Evolutionary conservation across 2,888 invertebrate genomes (phyloP).

Genomic region (Nomada fabriciana): DNA sequence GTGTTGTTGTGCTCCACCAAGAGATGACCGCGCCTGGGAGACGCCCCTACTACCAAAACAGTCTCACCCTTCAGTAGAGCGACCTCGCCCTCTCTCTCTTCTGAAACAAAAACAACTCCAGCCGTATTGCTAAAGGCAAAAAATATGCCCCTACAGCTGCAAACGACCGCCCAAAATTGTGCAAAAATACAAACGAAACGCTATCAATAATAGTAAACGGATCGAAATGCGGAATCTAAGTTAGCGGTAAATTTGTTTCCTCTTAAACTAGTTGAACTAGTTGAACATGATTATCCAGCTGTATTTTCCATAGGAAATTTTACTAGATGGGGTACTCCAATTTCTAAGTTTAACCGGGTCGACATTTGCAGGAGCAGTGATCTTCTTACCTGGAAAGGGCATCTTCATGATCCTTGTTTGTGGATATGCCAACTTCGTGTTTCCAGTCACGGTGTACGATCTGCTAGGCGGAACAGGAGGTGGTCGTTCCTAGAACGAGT

Average conservation of each 20-base stretch:
- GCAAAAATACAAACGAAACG: background rate
- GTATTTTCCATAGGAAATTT: too few relatives aligned
- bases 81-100: conserved; percentile 86
- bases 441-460: conserved; percentile 95
- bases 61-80: conserved; percentile 92
- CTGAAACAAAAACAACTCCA: conserved; percentile 67
- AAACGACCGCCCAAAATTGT: background rate
- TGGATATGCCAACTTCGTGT: conserved; percentile 96
- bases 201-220: too few relatives aligned
- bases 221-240: too few relatives aligned
- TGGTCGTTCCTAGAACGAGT: conserved; percentile 90
- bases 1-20: conserved; percentile 92
- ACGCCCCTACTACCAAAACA: conserved; percentile 95
- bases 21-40: conserved; percentile 93
- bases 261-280: too few relatives aligned
- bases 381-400: conserved; percentile 89
- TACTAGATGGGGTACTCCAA: too few relatives aligned
- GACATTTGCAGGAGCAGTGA: background rate
- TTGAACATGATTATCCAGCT: too few relatives aligned
- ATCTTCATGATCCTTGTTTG: conserved; percentile 96
- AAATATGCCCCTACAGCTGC: background rate
- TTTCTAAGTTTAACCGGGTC: conserved; percentile 6
- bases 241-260: too few relatives aligned
- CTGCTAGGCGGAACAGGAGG: conserved; percentile 96
- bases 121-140: background rate